Percentiles rank a stretch among this genome's conserved stretches.
Conservation (phyloP, 2,888 invertebrate species). For the Spilarctia lutea region DNA sequence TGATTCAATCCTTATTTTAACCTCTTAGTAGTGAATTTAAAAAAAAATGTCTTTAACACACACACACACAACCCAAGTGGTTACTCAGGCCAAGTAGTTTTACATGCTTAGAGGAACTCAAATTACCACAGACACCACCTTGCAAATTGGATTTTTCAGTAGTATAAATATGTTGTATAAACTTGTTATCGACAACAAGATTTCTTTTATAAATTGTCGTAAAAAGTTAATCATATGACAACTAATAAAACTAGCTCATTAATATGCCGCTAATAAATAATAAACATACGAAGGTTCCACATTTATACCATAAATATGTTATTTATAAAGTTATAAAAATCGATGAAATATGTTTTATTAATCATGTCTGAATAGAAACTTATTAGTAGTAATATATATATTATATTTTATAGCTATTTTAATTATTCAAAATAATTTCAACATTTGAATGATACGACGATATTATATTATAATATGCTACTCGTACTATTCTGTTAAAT, state of each 20-base stretch:
- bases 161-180: not conserved
- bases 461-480: too few species aligned
- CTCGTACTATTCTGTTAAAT: not conserved
- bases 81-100: too few species aligned
- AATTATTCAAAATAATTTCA: slow-evolving; percentile 29
- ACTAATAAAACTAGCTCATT: slow-evolving; percentile 29
- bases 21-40: too few species aligned
- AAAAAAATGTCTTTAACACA: too few species aligned
- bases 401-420: slow-evolving; percentile 35
- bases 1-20: too few species aligned
- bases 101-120: too few species aligned
- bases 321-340: slow-evolving; percentile 45
- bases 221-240: slow-evolving; percentile 5
- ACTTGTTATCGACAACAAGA: not conserved
- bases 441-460: too few species aligned
- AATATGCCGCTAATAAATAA: slow-evolving; percentile 29
- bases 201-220: slow-evolving; percentile 5
- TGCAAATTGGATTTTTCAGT: not conserved
- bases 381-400: slow-evolving; percentile 16
- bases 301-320: slow-evolving; percentile 33
- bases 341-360: slow-evolving; percentile 45
- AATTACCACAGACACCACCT: too few species aligned
- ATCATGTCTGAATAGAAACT: slow-evolving; percentile 31
- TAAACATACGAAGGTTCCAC: slow-evolving; percentile 14
- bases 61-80: too few species aligned